Conservation (phyloP, 1,140 invertebrate species). For the Andricus grossulariae region DNA sequence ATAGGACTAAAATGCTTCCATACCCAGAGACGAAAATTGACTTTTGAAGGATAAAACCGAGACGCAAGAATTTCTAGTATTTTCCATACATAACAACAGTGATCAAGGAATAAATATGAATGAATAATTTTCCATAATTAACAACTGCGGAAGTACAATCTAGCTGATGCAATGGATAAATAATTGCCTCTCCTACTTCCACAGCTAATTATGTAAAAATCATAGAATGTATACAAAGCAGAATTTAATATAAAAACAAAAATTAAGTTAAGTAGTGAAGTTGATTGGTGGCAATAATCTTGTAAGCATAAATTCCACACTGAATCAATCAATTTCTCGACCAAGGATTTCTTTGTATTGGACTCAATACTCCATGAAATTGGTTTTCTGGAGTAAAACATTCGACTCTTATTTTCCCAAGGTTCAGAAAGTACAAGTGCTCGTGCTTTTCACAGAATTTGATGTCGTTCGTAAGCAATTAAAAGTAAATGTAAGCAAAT, state of each 20-base stretch:
- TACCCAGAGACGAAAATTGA: conserved; percentile 10
- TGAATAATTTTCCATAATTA: conserved; percentile 12
- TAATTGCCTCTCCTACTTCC: too few relatives aligned
- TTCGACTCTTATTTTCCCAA: background rate
- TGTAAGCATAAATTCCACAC: too few relatives aligned
- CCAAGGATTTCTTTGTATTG: background rate
- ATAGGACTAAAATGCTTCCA: background rate
- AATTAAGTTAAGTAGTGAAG: too few relatives aligned
- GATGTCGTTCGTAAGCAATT: background rate
- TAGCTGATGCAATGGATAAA: background rate
- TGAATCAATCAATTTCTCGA: conserved; percentile 2
- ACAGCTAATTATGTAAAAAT: too few relatives aligned
- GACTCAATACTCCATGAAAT: background rate
- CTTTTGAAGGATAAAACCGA: background rate
- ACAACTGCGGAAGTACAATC: conserved; percentile 11
- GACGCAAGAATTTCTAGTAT: background rate
- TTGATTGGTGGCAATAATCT: too few relatives aligned
- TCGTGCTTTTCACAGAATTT: conserved; percentile 1
- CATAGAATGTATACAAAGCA: too few relatives aligned
- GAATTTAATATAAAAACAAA: too few relatives aligned
- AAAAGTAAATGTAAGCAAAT: background rate
- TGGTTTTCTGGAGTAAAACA: background rate
- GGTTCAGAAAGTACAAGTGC: conserved; percentile 6
- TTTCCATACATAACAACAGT: background rate
- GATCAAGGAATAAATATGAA: conserved; percentile 17